phyloP scores from a whole-genome alignment of 2,797 vertebrate genomes.

The Rhincodon typus region DNA sequence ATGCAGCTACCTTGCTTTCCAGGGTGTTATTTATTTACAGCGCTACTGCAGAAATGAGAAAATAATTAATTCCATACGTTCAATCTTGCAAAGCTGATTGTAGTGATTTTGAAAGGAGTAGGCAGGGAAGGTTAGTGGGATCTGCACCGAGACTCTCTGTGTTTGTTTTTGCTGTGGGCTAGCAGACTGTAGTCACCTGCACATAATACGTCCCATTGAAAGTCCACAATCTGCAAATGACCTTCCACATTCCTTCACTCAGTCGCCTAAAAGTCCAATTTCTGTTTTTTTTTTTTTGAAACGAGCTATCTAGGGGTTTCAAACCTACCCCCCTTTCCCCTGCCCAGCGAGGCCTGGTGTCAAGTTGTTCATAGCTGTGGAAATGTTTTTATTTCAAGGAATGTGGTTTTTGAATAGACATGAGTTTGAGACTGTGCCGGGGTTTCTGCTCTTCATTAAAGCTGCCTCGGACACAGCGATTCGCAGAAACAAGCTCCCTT shows the following conservation, averaged over 20 bases:
- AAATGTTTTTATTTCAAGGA: neutral
- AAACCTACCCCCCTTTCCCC: neutral
- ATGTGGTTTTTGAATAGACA: conserved; percentile 20
- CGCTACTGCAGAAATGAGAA: conserved; percentile 9
- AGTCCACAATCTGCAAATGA: neutral
- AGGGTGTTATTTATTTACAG: neutral
- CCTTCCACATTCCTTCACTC: neutral
- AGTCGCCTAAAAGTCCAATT: neutral
- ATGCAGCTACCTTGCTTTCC: neutral
- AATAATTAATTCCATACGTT: neutral
- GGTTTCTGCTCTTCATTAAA: conserved; percentile 14
- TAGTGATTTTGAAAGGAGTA: neutral
- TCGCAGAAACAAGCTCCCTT: neutral
- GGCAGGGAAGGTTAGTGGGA: neutral
- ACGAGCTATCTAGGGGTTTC: neutral
- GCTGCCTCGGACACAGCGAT: neutral
- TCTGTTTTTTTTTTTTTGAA: too few relatives aligned
- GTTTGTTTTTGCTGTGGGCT: neutral
- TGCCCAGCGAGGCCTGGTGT: neutral
- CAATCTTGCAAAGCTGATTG: neutral
- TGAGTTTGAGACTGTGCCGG: neutral
- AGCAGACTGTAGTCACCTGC: too few relatives aligned
- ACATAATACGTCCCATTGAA: neutral
- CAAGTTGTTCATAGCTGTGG: neutral
- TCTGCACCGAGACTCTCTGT: neutral